Percentiles rank a stretch among this genome's conserved stretches.
Evolutionary conservation across 2,888 invertebrate species (phyloP).

Genomic region (Drosophila recens): DNA sequence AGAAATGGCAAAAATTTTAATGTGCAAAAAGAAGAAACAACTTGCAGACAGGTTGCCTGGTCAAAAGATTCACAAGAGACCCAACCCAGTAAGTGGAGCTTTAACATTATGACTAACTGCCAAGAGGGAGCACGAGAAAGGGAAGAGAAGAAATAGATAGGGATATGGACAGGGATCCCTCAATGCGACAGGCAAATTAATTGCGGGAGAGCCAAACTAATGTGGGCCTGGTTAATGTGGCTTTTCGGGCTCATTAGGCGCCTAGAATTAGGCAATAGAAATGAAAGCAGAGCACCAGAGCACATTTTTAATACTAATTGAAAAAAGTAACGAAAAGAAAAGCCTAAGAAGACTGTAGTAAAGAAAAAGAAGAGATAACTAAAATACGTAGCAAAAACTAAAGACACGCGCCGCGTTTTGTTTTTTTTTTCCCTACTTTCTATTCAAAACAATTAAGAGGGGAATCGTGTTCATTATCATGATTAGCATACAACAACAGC

Average conservation of each 20-base stretch:
- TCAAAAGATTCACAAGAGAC: background rate
- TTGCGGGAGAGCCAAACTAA: conserved; percentile 54
- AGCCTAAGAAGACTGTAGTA: conserved; percentile 2
- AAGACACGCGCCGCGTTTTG: conserved; percentile 26
- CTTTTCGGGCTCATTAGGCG: conserved; percentile 58
- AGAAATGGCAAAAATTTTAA: conserved; percentile 47
- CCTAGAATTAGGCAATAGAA: conserved; percentile 53
- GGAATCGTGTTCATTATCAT: conserved; percentile 15
- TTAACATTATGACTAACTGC: conserved; percentile 22
- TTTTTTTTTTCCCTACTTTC: background rate
- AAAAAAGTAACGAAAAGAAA: conserved; percentile 4
- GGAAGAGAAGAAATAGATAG: background rate
- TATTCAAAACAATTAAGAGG: conserved; percentile 39
- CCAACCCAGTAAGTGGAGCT: conserved; percentile 23
- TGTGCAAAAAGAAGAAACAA: conserved; percentile 28
- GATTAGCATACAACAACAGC: conserved; percentile 12
- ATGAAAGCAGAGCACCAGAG: conserved; percentile 23
- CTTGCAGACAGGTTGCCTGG: conserved; percentile 32
- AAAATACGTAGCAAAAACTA: conserved; percentile 27
- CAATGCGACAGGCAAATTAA: conserved; percentile 53
- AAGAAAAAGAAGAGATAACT: conserved; percentile 12
- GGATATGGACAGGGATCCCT: background rate
- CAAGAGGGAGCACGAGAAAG: background rate
- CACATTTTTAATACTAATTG: conserved; percentile 31
- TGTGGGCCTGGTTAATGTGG: conserved; percentile 67